Base-by-base conservation (phyloP, 2,888 invertebrate species). In the Epinotia nisella region DNA sequence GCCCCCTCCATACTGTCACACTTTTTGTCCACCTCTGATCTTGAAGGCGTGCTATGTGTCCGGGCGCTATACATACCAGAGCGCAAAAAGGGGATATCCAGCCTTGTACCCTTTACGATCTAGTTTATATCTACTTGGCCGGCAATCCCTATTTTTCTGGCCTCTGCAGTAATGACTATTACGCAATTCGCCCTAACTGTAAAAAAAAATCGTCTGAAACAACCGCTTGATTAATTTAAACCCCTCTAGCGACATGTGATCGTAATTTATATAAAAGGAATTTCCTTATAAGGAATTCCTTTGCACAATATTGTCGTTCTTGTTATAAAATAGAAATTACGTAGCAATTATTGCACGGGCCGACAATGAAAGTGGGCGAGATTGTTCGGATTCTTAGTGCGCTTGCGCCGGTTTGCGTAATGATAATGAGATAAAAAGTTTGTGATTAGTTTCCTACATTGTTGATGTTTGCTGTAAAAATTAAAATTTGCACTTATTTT, bases 311-410 rank as follows among this genome's bases (percentile, higher is more conserved):
- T 59, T 35, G 24, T 29, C 49, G 55, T 49, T 29, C 35, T 65
- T 21, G 58, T 64, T 15, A 64, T 64, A 51, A 65, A 71, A 59
- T 49, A 65, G 65, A 71, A 71, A 71, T 70, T 56, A 70, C 62
- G 24, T 17, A 3, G 58, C 51, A 51, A 71, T 71, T 39, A 71
- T 59, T 65, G 58, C 71, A 58, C 55, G 53, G 71, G 35, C 71
- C 39, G 71, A 65, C 71, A 71, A 71, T 71, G 71, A 71, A 71
- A 71, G 71, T 71, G 71, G 70, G 49, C 65, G 49, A 29, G 49
- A 70, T 65, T 71, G 35, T 65, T 39, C 7, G 39, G 58, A 71
- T 71, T 65, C 71, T 58, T 64, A 61, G 59, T 55, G 24, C 29
- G 49, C 7, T n/a, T n/a, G 49, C 49, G 58, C 45, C 55, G 17